Base-by-base conservation (phyloP, 2,888 invertebrate genomes). In the Euplexia lucipara region DNA sequence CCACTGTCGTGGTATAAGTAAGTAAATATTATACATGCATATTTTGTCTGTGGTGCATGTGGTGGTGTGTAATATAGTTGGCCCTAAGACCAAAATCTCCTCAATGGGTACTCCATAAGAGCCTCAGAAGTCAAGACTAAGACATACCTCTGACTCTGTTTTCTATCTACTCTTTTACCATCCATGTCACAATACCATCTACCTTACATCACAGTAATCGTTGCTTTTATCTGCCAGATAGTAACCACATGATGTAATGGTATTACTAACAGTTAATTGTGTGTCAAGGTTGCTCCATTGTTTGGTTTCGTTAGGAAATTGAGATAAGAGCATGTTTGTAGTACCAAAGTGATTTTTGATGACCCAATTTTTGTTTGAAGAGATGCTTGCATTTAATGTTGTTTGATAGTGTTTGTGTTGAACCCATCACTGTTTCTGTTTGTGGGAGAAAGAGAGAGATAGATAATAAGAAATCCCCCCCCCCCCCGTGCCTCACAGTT, bases 221-320 rank as follows among this genome's bases (percentile, higher is more conserved):
- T 32, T 22, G 53, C 63, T 56, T 80, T 79, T 80, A 80, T 82
- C 80, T 70, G 65, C 9, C 65, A 66, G 68, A 62, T 64, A 70
- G 61, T 58, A 54, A 63, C 59, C 49, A 61, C 47, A 61, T 81
- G 79, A 81, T 74, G 81, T 81, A 81, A 81, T 34, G 18, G 57
- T 58, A 45, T 83, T 83, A 70, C 76, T 73, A 76, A 76, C 68
- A 45, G 39, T 49, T 71, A 52, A 71, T 77, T 80, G 70, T 75
- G 59, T 78, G 81, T 81, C 81, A 81, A 81, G 81, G 81, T 73
- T 66, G 42, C 0, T 14, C 39, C 41, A 73, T 74, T 74, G 73
- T 74, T 78, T 52, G 58, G 47, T 59, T 34, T 58, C 20, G 74
- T 74, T 74, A 48, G 32, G 73, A 78, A 73, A 74, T 20, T n/a